These are phyloP conservation scores for Neotragus moschatus DNA, from an alignment of 2,113 vertebrate genomes.

Conservation along the genomic window DNA sequence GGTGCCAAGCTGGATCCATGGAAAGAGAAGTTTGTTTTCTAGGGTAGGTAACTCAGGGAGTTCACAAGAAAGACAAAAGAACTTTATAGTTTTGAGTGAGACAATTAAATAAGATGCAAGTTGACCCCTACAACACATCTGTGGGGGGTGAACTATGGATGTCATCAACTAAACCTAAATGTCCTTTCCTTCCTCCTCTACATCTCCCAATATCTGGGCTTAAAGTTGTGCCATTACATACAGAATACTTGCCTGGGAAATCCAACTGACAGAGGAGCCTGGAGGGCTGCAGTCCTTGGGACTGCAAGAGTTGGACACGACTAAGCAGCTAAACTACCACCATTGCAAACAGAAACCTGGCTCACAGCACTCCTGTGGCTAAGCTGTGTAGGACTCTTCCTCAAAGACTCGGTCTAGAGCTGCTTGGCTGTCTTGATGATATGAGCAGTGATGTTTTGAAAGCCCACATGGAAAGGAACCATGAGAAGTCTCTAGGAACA, in stretches of 20 bases:
- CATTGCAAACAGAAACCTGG: not conserved
- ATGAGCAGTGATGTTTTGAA: not conserved
- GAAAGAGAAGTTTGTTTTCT: not conserved
- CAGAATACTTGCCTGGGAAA: not conserved
- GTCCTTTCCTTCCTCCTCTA: not conserved
- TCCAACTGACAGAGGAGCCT: not conserved
- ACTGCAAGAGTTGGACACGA: not conserved
- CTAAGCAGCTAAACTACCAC: not conserved
- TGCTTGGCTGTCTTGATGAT: not conserved
- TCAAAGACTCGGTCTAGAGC: not conserved
- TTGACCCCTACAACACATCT: not conserved
- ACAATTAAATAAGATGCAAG: not conserved
- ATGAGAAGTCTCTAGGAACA: not conserved
- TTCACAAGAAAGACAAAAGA: not conserved
- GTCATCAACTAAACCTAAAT: not conserved
- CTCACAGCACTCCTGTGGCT: no score
- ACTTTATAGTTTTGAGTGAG: rapidly evolving
- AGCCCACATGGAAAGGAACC: not conserved
- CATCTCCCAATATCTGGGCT: not conserved
- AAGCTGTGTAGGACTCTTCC: not conserved
- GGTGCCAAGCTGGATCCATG: not conserved
- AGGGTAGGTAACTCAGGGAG: not conserved
- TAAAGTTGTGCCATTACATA: not conserved
- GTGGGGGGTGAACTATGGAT: no score
- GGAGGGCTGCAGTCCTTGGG: not conserved